phyloP scores from a whole-genome alignment of 2,797 vertebrate genomes.

The Ambastaia sidthimunki region DNA sequence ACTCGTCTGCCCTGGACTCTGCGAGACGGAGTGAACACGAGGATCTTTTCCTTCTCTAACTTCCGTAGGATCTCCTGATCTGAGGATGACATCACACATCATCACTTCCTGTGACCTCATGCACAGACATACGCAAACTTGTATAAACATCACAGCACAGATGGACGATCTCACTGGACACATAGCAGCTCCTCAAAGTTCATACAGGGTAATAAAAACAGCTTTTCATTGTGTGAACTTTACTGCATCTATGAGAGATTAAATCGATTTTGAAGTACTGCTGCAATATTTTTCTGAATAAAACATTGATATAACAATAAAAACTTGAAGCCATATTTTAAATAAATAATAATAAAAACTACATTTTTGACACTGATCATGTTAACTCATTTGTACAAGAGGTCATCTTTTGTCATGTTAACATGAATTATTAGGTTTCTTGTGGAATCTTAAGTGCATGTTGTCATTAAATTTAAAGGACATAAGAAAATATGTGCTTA shows the following conservation, averaged over 20 bases:
- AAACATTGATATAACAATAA: no score
- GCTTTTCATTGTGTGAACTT: not conserved
- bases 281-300: no score
- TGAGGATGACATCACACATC: slow-evolving; percentile 67
- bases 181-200: slow-evolving; percentile 11
- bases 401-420: no score
- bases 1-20: slow-evolving; percentile 97
- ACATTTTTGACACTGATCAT: no score
- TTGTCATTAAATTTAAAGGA: no score
- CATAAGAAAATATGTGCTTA: no score
- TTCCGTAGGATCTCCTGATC: slow-evolving; percentile 97
- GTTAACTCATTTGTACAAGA: no score
- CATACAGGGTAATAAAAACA: slow-evolving; percentile 8
- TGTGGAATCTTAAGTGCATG: no score
- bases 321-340: no score
- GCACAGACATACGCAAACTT: slow-evolving; percentile 46
- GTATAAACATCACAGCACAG: slow-evolving; percentile 46
- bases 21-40: slow-evolving; percentile 97
- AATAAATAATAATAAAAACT: no score
- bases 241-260: not conserved
- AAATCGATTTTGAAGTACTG: no score
- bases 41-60: slow-evolving; percentile 97
- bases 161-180: slow-evolving; percentile 27
- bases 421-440: no score
- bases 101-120: slow-evolving; percentile 48